A percentile compares a stretch with the other conserved stretches of the same genome.
Conservation (phyloP, 2,797 vertebrate species). For the Bufotes viridis region DNA sequence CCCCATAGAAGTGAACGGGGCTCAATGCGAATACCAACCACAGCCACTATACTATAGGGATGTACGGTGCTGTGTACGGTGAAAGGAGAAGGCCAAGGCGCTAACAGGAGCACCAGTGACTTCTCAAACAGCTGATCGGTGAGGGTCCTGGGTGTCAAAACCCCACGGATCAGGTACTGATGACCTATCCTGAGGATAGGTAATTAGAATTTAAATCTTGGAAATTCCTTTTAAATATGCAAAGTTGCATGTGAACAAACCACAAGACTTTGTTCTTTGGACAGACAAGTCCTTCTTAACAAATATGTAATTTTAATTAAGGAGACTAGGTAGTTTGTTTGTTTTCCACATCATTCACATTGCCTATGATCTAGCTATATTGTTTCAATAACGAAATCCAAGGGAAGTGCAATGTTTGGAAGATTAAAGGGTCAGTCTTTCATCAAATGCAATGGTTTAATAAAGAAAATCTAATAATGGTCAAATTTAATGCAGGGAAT, state of each 20-base stretch:
- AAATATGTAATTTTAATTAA: not conserved
- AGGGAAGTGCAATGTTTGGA: not conserved
- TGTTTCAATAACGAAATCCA: not conserved
- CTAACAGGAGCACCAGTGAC: too few relatives aligned
- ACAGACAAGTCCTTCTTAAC: not conserved
- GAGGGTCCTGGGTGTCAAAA: too few relatives aligned
- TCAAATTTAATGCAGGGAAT: conserved; percentile 10
- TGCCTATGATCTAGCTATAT: not conserved
- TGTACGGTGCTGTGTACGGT: too few relatives aligned
- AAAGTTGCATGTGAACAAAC: too few relatives aligned
- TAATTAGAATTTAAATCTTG: too few relatives aligned
- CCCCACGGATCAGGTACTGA: too few relatives aligned
- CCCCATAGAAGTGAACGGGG: too few relatives aligned
- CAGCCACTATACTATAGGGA: too few relatives aligned
- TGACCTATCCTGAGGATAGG: not conserved
- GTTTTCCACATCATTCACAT: not conserved
- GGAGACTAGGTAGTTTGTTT: not conserved
- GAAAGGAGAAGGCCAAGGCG: too few relatives aligned
- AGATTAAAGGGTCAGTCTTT: conserved; percentile 4
- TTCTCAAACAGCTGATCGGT: too few relatives aligned
- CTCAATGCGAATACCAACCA: too few relatives aligned
- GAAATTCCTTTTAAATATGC: not conserved
- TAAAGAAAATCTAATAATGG: conserved; percentile 22
- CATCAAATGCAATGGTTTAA: not conserved
- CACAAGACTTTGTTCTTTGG: too few relatives aligned